These are phyloP conservation scores for Drosophila nasuta DNA, from an alignment of 1,140 invertebrate species.

Conservation along the genomic window DNA sequence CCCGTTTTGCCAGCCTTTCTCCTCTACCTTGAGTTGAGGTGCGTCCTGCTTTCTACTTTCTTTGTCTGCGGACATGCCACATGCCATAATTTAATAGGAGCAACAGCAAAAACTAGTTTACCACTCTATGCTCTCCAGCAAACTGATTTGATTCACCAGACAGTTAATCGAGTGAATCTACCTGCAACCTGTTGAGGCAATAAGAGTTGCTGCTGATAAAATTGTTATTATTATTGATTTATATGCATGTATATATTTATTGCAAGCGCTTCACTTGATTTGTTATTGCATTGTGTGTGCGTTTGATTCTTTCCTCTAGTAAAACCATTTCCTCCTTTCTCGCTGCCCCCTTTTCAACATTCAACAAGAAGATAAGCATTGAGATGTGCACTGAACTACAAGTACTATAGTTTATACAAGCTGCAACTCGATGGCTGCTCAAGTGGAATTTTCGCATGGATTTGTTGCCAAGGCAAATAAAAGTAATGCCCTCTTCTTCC, in stretches of 20 bases:
- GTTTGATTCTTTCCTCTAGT: constrained; percentile 9
- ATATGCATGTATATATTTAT: constrained; percentile 1
- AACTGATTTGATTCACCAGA: constrained; percentile 41
- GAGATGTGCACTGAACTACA: constrained; percentile 3
- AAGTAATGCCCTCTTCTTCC: background rate
- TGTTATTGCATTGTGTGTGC: constrained; percentile 16
- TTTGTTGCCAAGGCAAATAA: constrained; percentile 25
- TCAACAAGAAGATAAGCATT: constrained; percentile 2
- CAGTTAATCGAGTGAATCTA: constrained; percentile 37
- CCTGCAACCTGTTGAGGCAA: constrained; percentile 17
- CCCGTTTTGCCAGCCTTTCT: constrained; percentile 28
- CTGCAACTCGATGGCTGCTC: constrained; percentile 13
- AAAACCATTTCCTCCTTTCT: constrained; percentile 18
- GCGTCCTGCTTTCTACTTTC: constrained; percentile 13
- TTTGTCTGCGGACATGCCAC: constrained; percentile 20
- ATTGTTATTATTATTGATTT: constrained; percentile 54
- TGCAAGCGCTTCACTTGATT: constrained; percentile 11
- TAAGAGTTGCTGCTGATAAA: constrained; percentile 22
- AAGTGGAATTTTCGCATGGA: constrained; percentile 24
- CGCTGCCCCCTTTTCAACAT: background rate
- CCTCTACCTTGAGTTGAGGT: constrained; percentile 20
- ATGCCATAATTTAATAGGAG: constrained; percentile 42
- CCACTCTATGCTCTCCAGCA: constrained; percentile 13
- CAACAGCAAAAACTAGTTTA: constrained; percentile 18
- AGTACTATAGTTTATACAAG: background rate